phyloP scores from a whole-genome alignment of 2,113 vertebrate genomes.

The Haliaeetus leucogaster region DNA sequence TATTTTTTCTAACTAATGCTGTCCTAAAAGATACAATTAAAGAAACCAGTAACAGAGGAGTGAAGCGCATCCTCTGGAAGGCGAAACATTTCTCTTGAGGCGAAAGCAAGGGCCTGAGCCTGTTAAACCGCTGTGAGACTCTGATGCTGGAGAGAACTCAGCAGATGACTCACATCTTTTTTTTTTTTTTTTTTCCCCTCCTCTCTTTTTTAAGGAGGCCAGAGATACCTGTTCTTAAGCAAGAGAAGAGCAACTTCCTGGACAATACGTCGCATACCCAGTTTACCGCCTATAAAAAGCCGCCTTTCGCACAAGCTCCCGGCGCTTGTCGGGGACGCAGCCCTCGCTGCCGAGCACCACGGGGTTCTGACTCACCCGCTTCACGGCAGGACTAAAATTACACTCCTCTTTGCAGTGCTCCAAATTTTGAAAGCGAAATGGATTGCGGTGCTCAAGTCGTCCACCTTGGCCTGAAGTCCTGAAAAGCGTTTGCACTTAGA shows the following conservation, averaged over 20 bases:
- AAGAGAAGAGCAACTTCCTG: conserved; percentile 1
- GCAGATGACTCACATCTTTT: conserved; percentile 29
- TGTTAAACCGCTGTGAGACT: background rate
- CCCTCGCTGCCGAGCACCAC: background rate
- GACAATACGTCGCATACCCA: background rate
- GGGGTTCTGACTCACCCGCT: background rate
- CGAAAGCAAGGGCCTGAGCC: background rate
- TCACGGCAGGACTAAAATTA: background rate
- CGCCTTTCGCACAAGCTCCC: background rate
- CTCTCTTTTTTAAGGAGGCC: background rate
- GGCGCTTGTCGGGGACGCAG: background rate
- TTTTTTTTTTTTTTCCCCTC: background rate
- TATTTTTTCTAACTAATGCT: background rate
- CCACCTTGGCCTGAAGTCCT: background rate
- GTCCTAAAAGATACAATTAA: background rate
- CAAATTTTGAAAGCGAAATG: background rate
- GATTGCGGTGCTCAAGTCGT: background rate
- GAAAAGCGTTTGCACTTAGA: background rate
- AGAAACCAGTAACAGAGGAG: background rate
- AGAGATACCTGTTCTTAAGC: conserved; percentile 45
- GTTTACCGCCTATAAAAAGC: background rate
- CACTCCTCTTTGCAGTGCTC: background rate
- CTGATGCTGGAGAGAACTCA: background rate
- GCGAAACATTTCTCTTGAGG: background rate
- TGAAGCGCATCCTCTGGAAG: background rate